A percentile compares a stretch with the other conserved stretches of the same genome.
Conservation (phyloP, 2,888 invertebrate species). For the Tachina grossa region DNA sequence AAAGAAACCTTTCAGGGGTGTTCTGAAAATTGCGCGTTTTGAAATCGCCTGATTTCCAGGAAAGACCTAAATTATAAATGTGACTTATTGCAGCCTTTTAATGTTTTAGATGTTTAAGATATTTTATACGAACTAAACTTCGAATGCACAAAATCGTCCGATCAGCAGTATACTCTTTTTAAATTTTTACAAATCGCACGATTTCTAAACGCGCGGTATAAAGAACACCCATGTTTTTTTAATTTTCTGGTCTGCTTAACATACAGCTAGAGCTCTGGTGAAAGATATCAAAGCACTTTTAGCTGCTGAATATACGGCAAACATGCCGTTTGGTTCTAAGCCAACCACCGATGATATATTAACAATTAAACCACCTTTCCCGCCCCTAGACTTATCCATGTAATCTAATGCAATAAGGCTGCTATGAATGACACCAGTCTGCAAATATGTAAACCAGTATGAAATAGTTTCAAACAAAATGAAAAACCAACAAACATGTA, state of each 20-base stretch:
- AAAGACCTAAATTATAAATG: no score
- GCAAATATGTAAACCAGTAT: slow-evolving; percentile 24
- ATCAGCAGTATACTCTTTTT: no score
- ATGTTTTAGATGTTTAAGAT: no score
- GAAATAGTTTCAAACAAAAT: slow-evolving; percentile 4
- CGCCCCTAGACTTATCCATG: slow-evolving; percentile 79
- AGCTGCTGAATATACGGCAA: slow-evolving; percentile 78
- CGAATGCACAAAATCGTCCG: no score
- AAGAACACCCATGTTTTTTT: no score
- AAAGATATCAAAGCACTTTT: slow-evolving; percentile 77
- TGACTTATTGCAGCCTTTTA: no score
- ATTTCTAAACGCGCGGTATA: no score
- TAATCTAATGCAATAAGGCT: slow-evolving; percentile 78
- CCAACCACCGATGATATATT: slow-evolving; percentile 79
- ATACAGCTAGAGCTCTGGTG: slow-evolving; percentile 67
- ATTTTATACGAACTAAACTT: no score
- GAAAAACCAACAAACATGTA: not conserved
- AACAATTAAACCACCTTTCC: slow-evolving; percentile 78
- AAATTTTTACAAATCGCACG: no score
- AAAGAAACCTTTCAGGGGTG: not conserved
- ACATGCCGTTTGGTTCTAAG: slow-evolving; percentile 72
- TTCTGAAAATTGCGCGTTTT: not conserved
- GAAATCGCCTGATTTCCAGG: not conserved
- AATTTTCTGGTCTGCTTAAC: not conserved
- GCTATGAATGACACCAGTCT: slow-evolving; percentile 82